Evolutionary conservation across 2,888 invertebrate species (phyloP).

Genomic region (Ichneumoninae sp.): DNA sequence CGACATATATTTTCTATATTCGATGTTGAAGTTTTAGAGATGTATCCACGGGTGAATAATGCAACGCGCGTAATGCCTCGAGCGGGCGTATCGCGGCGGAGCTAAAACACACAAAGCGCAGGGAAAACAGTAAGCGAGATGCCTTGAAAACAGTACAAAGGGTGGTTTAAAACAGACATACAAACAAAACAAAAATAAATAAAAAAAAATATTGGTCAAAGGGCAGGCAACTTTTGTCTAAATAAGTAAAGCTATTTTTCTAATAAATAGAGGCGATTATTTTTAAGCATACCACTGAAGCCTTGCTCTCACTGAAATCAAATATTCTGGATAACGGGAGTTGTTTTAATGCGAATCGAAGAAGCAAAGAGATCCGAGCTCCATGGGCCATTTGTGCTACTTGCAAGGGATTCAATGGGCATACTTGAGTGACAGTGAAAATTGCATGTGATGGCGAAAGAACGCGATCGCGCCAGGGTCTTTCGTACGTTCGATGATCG

Average conservation of each 20-base stretch:
- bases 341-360: conserved; percentile 51
- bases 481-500: conserved; percentile 27
- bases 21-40: conserved; percentile 84
- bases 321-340: conserved; percentile 71
- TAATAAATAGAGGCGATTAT: conserved; percentile 81
- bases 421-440: conserved; percentile 79
- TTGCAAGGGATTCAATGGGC: conserved; percentile 84
- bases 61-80: conserved; percentile 54
- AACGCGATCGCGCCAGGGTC: conserved; percentile 14
- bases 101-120: conserved; percentile 74
- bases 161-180: conserved; percentile 67
- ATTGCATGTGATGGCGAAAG: conserved; percentile 74
- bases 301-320: conserved; percentile 83
- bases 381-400: conserved; percentile 80
- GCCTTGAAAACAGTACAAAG: conserved; percentile 85
- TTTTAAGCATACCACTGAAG: conserved; percentile 83
- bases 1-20: conserved; percentile 84
- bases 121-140: conserved; percentile 83
- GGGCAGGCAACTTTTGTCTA: conserved; percentile 84
- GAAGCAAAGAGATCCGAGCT: conserved; percentile 63
- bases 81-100: conserved; percentile 52
- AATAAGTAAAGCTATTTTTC: conserved; percentile 82
- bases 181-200: conserved; percentile 54
- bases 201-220: conserved; percentile 78
- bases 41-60: conserved; percentile 78